These are phyloP conservation scores for Alosa alosa DNA, from an alignment of 2,113 vertebrate species.

Conservation along the genomic window DNA sequence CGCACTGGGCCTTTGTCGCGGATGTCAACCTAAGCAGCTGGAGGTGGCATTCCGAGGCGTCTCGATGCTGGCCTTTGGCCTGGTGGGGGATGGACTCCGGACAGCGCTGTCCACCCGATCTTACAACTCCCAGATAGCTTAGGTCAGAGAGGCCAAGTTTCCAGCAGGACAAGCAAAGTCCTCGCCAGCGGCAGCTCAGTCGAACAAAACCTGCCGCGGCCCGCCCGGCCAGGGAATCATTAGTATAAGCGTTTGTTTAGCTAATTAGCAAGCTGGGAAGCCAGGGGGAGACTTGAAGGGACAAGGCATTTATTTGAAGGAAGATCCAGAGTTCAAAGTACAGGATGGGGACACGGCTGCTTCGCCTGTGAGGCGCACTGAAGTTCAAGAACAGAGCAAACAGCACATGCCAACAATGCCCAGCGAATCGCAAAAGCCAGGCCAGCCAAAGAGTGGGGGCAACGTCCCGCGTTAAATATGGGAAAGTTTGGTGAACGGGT, in stretches of 20 bases:
- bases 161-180: conserved; percentile 77
- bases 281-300: conserved; percentile 79
- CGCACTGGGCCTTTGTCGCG: conserved; percentile 74
- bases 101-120: conserved; percentile 84
- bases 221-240: conserved; percentile 77
- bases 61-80: conserved; percentile 91
- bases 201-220: conserved; percentile 85
- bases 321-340: conserved; percentile 78
- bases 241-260: conserved; percentile 94
- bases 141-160: conserved; percentile 90
- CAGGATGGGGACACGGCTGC: conserved; percentile 75
- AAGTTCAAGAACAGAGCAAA: conserved; percentile 99
- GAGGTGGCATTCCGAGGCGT: conserved; percentile 84
- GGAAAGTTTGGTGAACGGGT: conserved; percentile 86
- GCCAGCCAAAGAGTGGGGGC: conserved; percentile 55
- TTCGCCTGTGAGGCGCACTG: conserved; percentile 79
- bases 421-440: conserved; percentile 51
- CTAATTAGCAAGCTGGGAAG: conserved; percentile 94
- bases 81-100: conserved; percentile 75
- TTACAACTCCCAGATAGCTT: conserved; percentile 81
- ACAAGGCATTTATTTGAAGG: conserved; percentile 70
- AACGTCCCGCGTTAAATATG: conserved; percentile 85
- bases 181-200: conserved; percentile 68
- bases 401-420: conserved; percentile 78
- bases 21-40: conserved; percentile 93